phyloP scores from a whole-genome alignment of 2,797 vertebrate species.

The Nyctalus aviator region DNA sequence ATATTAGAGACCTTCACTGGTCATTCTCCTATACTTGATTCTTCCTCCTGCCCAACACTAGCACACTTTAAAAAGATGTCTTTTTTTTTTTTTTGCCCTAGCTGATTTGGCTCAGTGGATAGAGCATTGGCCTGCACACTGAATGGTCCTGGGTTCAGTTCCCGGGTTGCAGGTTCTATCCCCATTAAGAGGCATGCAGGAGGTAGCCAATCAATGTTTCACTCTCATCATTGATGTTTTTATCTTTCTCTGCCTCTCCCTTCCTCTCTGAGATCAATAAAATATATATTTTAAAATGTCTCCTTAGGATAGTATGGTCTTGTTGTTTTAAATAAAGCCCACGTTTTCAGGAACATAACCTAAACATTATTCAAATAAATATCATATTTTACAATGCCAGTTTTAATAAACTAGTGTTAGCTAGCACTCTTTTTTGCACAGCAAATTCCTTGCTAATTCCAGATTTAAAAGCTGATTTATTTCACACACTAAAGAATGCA shows the following conservation, averaged over 20 bases:
- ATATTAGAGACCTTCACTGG: fast-evolving
- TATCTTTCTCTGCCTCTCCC: too few relatives aligned
- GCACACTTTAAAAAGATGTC: neutral
- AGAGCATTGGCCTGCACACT: too few relatives aligned
- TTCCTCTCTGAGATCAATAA: too few relatives aligned
- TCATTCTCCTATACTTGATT: too few relatives aligned
- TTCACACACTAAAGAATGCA: constrained; percentile 26
- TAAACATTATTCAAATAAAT: constrained; percentile 38
- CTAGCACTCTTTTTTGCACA: neutral
- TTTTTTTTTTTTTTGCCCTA: too few relatives aligned
- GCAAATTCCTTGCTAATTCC: constrained; percentile 11
- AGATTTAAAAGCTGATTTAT: constrained; percentile 65
- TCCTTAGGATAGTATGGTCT: neutral
- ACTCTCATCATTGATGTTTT: too few relatives aligned
- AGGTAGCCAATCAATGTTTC: too few relatives aligned
- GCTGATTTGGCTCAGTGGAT: neutral
- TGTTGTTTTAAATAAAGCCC: neutral
- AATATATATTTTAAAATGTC: too few relatives aligned
- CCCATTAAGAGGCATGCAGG: too few relatives aligned
- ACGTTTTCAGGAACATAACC: neutral
- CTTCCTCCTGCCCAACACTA: neutral
- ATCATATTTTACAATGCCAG: constrained; percentile 29
- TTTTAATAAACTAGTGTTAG: constrained; percentile 56
- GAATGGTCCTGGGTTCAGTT: too few relatives aligned
- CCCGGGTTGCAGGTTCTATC: too few relatives aligned